Conservation (phyloP, 2,113 vertebrate species). For the Aspidoscelis tigris region DNA sequence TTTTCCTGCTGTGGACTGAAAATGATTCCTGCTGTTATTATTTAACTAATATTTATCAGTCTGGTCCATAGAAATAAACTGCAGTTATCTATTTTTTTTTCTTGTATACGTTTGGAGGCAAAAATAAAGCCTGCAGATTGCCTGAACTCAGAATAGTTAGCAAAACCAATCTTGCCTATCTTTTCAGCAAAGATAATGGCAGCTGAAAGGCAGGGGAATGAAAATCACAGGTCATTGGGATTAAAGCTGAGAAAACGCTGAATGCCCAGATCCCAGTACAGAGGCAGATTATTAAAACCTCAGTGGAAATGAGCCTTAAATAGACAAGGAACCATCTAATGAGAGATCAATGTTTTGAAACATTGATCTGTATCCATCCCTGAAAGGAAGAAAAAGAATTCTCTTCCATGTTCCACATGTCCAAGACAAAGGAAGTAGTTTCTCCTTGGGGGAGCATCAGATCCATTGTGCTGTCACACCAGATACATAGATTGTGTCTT, state of each 20-base stretch:
- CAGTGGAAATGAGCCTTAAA: conserved; percentile 24
- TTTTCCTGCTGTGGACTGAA: no score
- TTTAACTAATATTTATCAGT: not conserved
- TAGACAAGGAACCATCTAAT: conserved; percentile 7
- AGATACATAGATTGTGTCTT: conserved; percentile 7
- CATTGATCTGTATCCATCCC: conserved; percentile 1
- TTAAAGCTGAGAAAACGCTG: conserved; percentile 15
- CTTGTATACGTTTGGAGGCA: not conserved
- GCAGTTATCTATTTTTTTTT: not conserved
- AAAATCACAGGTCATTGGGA: conserved; percentile 11
- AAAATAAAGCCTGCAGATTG: not conserved
- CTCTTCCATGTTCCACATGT: not conserved
- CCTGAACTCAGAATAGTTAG: not conserved
- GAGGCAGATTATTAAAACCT: conserved; percentile 15
- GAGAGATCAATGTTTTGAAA: conserved; percentile 24
- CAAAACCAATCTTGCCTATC: not conserved
- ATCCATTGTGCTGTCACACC: conserved; percentile 11
- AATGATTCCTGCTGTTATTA: no score
- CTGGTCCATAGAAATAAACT: not conserved
- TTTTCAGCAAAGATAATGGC: conserved; percentile 26
- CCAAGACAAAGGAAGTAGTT: conserved; percentile 15
- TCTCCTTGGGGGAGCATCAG: conserved; percentile 11
- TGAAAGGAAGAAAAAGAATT: conserved; percentile 15
- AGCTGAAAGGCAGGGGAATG: conserved; percentile 16
- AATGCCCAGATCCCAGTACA: not conserved